Percentiles rank a stretch among this genome's conserved stretches.
Conservation (phyloP, 2,888 invertebrate genomes). For the Drosophila histrio region DNA sequence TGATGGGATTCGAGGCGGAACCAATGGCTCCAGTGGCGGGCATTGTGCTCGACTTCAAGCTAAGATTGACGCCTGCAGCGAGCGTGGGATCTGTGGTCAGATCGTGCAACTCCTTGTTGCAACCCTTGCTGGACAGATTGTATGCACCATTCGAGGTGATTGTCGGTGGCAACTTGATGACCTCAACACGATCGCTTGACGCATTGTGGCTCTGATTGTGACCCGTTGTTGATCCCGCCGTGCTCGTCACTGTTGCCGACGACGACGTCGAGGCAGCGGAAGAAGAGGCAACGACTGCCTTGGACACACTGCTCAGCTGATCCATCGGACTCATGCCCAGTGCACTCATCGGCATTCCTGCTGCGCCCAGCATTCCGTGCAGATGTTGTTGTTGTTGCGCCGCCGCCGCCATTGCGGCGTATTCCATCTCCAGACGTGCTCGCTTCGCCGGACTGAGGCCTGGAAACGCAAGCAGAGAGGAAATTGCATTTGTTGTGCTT, state of each 20-base stretch:
- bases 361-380: slow-evolving; percentile 68
- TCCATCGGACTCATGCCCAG: slow-evolving; percentile 57
- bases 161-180: slow-evolving; percentile 91
- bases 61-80: slow-evolving; percentile 82
- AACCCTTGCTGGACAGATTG: slow-evolving; percentile 83
- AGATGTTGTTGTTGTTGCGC: slow-evolving; percentile 81
- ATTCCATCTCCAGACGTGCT: slow-evolving; percentile 84
- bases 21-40: slow-evolving; percentile 64
- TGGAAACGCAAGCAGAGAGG: slow-evolving; percentile 85
- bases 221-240: slow-evolving; percentile 30
- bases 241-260: slow-evolving; percentile 45
- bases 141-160: slow-evolving; percentile 86
- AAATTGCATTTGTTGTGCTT: slow-evolving; percentile 81
- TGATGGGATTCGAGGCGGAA: slow-evolving; percentile 82
- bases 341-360: slow-evolving; percentile 57
- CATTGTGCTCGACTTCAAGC: slow-evolving; percentile 75
- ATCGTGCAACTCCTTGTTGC: slow-evolving; percentile 81
- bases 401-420: slow-evolving; percentile 84
- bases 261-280: slow-evolving; percentile 20
- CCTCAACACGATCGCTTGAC: slow-evolving; percentile 89
- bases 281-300: slow-evolving; percentile 39
- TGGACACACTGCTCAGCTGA: slow-evolving; percentile 56
- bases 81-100: slow-evolving; percentile 76
- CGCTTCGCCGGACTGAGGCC: slow-evolving; percentile 84
- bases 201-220: slow-evolving; percentile 41